Evolutionary conservation across 2,888 invertebrate genomes (phyloP).

Genomic region (Eupithecia inturbata): DNA sequence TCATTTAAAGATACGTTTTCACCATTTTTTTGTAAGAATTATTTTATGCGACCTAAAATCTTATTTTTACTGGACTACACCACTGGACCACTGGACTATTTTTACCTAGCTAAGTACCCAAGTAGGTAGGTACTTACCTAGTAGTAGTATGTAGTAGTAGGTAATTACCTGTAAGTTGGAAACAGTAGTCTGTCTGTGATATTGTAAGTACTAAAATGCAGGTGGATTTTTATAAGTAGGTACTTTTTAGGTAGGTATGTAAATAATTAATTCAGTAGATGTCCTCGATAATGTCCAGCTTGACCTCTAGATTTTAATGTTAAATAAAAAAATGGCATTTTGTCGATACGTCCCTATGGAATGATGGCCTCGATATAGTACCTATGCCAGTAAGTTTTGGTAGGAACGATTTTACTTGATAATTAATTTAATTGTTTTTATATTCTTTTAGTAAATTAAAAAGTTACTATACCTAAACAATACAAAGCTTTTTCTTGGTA

Average conservation of each 20-base stretch:
- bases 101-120: no score
- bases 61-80: not conserved
- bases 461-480: not conserved
- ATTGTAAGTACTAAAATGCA: slow-evolving; percentile 50
- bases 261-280: not conserved
- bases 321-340: no score
- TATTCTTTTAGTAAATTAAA: not conserved
- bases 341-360: no score
- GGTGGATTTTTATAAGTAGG: slow-evolving; percentile 28
- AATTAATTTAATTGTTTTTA: not conserved
- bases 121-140: not conserved
- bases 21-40: not conserved
- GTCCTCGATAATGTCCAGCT: no score
- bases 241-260: not conserved
- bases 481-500: not conserved
- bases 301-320: no score
- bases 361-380: not conserved
- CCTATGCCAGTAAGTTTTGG: not conserved
- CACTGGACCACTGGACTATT: no score
- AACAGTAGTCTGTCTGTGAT: slow-evolving; percentile 56
- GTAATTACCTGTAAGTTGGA: slow-evolving; percentile 3
- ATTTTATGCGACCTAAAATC: not conserved
- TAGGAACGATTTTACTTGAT: not conserved
- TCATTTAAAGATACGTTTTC: not conserved
- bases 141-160: not conserved